These are phyloP conservation scores for Dipodomys ordii DNA, from an alignment of 2,113 vertebrate species.

Conservation along the genomic window DNA sequence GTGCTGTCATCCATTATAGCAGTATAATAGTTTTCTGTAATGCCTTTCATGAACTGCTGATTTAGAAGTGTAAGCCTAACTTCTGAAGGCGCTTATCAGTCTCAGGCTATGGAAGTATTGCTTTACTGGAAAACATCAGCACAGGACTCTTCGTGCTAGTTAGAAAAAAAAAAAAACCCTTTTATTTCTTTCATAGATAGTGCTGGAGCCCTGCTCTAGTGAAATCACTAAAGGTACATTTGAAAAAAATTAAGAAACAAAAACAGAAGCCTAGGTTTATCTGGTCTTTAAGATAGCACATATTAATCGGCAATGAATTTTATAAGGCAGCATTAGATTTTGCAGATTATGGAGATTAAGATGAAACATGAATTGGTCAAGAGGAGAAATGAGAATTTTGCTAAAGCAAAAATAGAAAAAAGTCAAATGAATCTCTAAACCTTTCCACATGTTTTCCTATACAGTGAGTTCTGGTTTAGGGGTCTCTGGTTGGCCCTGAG, in stretches of 20 bases:
- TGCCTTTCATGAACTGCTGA: slow-evolving; percentile 90
- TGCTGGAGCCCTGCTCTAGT: slow-evolving; percentile 54
- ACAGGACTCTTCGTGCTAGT: slow-evolving; percentile 33
- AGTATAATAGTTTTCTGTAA: slow-evolving; percentile 89
- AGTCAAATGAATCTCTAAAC: slow-evolving; percentile 48
- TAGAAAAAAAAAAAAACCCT: slow-evolving; percentile 71
- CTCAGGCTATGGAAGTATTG: slow-evolving; percentile 47
- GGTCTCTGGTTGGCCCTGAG: slow-evolving; percentile 79
- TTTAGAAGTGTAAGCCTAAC: slow-evolving; percentile 87
- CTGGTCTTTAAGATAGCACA: neutral
- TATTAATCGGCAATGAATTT: slow-evolving; percentile 33
- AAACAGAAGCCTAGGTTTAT: slow-evolving; percentile 44
- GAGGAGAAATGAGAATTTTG: neutral
- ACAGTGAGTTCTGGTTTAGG: slow-evolving; percentile 82
- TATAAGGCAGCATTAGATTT: slow-evolving; percentile 13
- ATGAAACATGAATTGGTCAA: slow-evolving; percentile 32
- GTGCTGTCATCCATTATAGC: slow-evolving; percentile 87
- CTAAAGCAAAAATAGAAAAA: slow-evolving; percentile 55
- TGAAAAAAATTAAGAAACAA: slow-evolving; percentile 73
- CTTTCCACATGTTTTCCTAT: slow-evolving; percentile 67
- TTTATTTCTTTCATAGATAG: slow-evolving; percentile 78
- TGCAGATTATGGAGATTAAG: slow-evolving; percentile 56
- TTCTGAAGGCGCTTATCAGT: slow-evolving; percentile 86
- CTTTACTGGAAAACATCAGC: slow-evolving; percentile 59
- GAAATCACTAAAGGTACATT: slow-evolving; percentile 49